Percentiles rank a stretch among this genome's conserved stretches.
Conservation (phyloP, 2,797 vertebrate species). For the Denticeps clupeoides region DNA sequence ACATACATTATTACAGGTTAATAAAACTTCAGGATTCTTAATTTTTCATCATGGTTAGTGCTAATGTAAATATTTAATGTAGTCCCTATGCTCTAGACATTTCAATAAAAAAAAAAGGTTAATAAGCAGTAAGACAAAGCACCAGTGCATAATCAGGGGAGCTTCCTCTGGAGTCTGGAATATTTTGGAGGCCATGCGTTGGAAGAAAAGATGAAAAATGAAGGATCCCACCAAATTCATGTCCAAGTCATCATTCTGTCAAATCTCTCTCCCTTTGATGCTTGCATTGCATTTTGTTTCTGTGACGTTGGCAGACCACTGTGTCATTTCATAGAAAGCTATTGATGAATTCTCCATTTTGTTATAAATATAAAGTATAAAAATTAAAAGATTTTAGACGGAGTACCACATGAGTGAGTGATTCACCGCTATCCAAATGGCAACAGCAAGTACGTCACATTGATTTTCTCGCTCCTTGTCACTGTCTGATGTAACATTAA, state of each 20-base stretch:
- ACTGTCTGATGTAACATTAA: constrained; percentile 14
- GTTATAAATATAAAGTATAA: too few species aligned
- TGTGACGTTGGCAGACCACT: too few species aligned
- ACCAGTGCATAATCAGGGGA: constrained; percentile 41
- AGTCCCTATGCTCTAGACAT: constrained; percentile 61
- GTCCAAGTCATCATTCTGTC: too few species aligned
- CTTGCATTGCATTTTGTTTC: too few species aligned
- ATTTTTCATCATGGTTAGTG: constrained; percentile 66
- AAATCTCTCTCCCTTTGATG: too few species aligned
- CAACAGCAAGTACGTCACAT: too few species aligned
- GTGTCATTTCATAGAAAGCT: too few species aligned
- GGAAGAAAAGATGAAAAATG: neutral
- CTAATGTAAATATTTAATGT: constrained; percentile 67
- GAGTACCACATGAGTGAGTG: too few species aligned
- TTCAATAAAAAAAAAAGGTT: constrained; percentile 59
- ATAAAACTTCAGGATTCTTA: constrained; percentile 63
- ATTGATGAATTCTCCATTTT: too few species aligned
- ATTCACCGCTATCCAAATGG: too few species aligned
- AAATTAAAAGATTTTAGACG: too few species aligned
- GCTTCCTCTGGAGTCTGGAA: constrained; percentile 36
- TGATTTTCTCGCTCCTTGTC: neutral
- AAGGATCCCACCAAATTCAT: too few species aligned
- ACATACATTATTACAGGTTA: constrained; percentile 63
- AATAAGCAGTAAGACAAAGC: constrained; percentile 55
- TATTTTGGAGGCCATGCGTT: constrained; percentile 3